Evolutionary conservation across 2,113 vertebrate genomes (phyloP).

Genomic region (Tenebrosternarchus preto): DNA sequence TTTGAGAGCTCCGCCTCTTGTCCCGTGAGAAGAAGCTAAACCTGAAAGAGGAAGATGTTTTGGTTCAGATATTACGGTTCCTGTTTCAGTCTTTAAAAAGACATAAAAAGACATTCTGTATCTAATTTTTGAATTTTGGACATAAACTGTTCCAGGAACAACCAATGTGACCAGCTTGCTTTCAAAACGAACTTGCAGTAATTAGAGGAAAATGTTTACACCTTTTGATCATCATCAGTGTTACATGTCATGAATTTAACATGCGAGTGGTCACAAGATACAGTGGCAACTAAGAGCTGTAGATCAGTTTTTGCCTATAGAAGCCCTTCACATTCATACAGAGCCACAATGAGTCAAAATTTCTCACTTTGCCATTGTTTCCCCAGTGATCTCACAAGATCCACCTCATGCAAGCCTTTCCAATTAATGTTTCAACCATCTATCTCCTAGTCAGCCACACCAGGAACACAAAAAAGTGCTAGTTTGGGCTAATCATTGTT

Average conservation of each 20-base stretch:
- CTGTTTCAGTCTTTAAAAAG: background rate
- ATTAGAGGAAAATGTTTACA: too few relatives aligned
- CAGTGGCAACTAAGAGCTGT: too few relatives aligned
- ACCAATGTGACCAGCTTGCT: too few relatives aligned
- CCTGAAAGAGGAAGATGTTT: slow-evolving; percentile 69
- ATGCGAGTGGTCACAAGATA: background rate
- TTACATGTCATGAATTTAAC: background rate
- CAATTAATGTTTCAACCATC: slow-evolving; percentile 8
- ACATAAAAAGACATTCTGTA: background rate
- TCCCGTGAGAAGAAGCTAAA: slow-evolving; percentile 98
- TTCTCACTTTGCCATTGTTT: background rate
- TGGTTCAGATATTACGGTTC: too few relatives aligned
- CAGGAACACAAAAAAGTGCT: slow-evolving; percentile 5
- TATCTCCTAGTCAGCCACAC: background rate
- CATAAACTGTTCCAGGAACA: too few relatives aligned
- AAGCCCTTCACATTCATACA: background rate
- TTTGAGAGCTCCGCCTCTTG: slow-evolving; percentile 83
- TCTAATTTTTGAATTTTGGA: background rate
- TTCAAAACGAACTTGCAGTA: too few relatives aligned
- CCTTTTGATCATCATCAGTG: background rate
- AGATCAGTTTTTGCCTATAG: too few relatives aligned
- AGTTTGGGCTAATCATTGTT: slow-evolving; percentile 25
- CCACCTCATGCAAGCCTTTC: background rate
- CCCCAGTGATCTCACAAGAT: background rate
- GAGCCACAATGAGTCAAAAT: background rate